A percentile compares a stretch with the other conserved stretches of the same genome.
phyloP scores from a whole-genome alignment of 1,140 invertebrate genomes.

The Pomacea maculata region DNA sequence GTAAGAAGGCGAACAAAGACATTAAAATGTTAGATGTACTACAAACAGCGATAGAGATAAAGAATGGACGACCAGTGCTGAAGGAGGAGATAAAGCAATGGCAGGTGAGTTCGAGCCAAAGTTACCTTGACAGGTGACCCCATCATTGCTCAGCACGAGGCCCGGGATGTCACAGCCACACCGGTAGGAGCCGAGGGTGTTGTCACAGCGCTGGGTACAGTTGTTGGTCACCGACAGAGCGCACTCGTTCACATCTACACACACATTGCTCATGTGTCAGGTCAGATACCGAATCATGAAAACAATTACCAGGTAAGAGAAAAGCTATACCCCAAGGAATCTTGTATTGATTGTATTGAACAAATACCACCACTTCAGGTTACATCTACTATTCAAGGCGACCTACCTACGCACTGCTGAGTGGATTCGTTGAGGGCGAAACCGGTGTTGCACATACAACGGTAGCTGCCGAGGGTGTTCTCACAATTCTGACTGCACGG shows the following conservation, averaged over 20 bases:
- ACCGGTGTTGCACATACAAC: slow-evolving; percentile 10
- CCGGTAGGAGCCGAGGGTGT: slow-evolving; percentile 2
- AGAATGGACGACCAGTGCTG: neutral
- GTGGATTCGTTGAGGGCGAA: slow-evolving; percentile 1
- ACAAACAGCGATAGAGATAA: neutral
- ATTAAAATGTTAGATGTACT: too few relatives aligned
- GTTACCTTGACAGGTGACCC: slow-evolving; percentile 9
- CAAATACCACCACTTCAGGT: too few relatives aligned
- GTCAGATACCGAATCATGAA: too few relatives aligned
- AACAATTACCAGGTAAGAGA: too few relatives aligned
- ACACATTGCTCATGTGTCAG: too few relatives aligned
- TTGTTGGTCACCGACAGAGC: neutral
- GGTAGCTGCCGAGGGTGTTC: slow-evolving; percentile 5
- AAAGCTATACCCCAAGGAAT: too few relatives aligned
- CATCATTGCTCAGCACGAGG: slow-evolving; percentile 1
- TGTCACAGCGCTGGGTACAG: slow-evolving; percentile 12
- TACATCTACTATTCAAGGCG: too few relatives aligned
- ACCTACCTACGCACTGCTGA: neutral
- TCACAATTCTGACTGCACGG: slow-evolving; percentile 1
- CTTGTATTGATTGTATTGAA: too few relatives aligned
- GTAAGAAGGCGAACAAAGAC: neutral
- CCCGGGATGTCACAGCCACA: slow-evolving; percentile 2
- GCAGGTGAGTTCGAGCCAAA: too few relatives aligned
- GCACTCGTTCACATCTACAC: slow-evolving; percentile 26
- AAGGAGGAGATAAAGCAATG: neutral